These are phyloP conservation scores for Heliconius hortense DNA, from an alignment of 2,888 invertebrate species.

Conservation along the genomic window DNA sequence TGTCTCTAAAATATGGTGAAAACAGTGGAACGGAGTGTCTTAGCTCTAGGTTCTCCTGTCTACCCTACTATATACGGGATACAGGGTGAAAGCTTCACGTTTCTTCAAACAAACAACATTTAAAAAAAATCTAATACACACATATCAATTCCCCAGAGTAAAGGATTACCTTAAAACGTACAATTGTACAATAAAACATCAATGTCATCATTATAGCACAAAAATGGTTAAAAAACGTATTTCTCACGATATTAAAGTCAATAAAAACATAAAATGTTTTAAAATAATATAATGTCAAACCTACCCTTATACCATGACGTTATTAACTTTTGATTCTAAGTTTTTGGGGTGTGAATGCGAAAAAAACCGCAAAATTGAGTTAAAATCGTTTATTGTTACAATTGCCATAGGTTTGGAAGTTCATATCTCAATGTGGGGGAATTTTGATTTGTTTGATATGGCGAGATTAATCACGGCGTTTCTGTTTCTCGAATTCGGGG, in stretches of 20 bases:
- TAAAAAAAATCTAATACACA: neutral
- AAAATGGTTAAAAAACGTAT: conserved; percentile 43
- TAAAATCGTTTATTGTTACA: conserved; percentile 49
- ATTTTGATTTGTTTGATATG: neutral
- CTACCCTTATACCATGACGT: conserved; percentile 51
- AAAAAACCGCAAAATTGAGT: conserved; percentile 64
- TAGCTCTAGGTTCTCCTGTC: neutral
- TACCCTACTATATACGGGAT: neutral
- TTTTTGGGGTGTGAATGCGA: conserved; percentile 50
- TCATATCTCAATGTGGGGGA: neutral
- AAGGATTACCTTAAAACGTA: conserved; percentile 44
- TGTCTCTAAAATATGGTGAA: neutral
- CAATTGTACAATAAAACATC: conserved; percentile 48
- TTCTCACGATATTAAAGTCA: conserved; percentile 70
- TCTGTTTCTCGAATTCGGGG: too few species aligned
- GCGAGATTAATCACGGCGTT: neutral
- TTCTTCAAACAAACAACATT: neutral
- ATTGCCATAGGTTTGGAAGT: conserved; percentile 37
- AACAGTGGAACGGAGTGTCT: neutral
- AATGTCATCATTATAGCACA: conserved; percentile 69
- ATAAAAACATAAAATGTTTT: conserved; percentile 76
- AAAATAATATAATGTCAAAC: conserved; percentile 70
- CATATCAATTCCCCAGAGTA: conserved; percentile 42
- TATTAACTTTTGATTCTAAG: neutral
- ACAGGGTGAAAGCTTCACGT: neutral